A percentile compares a stretch with the other conserved stretches of the same genome.
Evolutionary conservation across 2,113 vertebrate species (phyloP).

Genomic region (Podarcis raffonei): DNA sequence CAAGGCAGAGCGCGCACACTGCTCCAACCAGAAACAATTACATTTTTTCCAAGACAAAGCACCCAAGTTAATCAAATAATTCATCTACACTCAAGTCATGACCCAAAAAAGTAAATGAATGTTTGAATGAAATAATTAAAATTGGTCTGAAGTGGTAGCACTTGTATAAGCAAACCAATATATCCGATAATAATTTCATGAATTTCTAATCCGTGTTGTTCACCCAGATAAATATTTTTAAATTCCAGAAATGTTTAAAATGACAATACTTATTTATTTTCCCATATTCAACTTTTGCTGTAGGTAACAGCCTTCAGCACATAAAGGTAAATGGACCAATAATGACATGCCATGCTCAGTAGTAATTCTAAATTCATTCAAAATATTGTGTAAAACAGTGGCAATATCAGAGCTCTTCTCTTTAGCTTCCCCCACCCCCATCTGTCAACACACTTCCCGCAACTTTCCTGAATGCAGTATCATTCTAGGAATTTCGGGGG

Average conservation of each 20-base stretch:
- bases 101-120: not conserved
- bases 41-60: not conserved
- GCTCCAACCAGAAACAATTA: not conserved
- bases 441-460: too few relatives aligned
- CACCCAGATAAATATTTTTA: not conserved
- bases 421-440: not conserved
- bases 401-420: too few relatives aligned
- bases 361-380: not conserved
- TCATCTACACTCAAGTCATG: not conserved
- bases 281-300: not conserved
- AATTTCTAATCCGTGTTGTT: not conserved
- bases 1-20: not conserved
- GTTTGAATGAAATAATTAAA: not conserved
- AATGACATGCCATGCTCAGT: not conserved
- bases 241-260: not conserved
- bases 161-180: constrained; percentile 17
- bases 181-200: not conserved
- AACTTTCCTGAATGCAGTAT: not conserved
- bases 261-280: not conserved
- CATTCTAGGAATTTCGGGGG: not conserved
- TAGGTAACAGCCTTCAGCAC: not conserved
- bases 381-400: not conserved
- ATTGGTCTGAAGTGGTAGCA: not conserved
- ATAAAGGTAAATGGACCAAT: not conserved
- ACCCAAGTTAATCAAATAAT: not conserved